Evolutionary conservation across 2,797 vertebrate genomes (phyloP).

Genomic region (Sebastes hopkinsi): DNA sequence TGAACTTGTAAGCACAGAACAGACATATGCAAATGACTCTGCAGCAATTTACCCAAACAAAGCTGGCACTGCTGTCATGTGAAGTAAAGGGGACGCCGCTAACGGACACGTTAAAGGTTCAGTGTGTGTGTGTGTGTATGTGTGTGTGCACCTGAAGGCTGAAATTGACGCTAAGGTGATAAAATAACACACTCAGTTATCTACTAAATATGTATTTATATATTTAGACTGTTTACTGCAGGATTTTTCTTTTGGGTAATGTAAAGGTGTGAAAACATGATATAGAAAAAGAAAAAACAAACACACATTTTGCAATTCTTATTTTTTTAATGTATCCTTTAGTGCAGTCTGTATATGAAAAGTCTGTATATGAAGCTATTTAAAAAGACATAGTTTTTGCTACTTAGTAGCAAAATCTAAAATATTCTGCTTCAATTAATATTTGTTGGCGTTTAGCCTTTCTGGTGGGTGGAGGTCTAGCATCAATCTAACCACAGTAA

Average conservation of each 20-base stretch:
- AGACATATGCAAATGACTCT: constrained; percentile 74
- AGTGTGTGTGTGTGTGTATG: not conserved
- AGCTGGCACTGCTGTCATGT: constrained; percentile 50
- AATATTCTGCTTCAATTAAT: no score
- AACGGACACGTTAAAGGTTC: constrained; percentile 18
- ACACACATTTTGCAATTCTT: not conserved
- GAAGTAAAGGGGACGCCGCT: constrained; percentile 6
- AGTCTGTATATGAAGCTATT: no score
- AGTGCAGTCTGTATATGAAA: no score
- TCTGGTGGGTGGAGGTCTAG: no score
- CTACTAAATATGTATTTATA: not conserved
- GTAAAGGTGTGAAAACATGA: not conserved
- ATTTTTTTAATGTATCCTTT: not conserved
- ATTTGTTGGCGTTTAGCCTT: no score
- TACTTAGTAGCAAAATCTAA: no score
- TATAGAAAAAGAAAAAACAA: not conserved
- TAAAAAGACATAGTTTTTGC: no score
- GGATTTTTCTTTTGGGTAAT: not conserved
- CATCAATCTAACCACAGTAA: no score
- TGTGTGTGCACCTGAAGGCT: not conserved
- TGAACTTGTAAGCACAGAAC: constrained; percentile 62
- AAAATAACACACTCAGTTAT: not conserved
- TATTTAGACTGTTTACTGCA: not conserved
- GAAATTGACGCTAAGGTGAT: not conserved
- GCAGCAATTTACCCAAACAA: constrained; percentile 78